These are phyloP conservation scores for Hyphantria cunea DNA, from an alignment of 1,140 invertebrate species.

Conservation along the genomic window DNA sequence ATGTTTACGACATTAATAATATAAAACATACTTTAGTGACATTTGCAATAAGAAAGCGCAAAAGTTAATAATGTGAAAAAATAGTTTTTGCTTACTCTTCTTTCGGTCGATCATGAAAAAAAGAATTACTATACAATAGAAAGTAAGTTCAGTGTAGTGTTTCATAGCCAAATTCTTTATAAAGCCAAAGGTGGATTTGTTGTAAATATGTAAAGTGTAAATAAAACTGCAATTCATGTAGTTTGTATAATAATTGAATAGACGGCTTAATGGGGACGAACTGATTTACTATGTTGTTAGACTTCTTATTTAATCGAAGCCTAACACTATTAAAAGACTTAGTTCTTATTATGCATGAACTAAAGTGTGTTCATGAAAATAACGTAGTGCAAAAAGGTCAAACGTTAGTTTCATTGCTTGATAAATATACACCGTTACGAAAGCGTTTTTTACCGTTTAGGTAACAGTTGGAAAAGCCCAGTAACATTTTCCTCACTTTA, in stretches of 20 bases:
- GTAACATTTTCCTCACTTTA: too few relatives aligned
- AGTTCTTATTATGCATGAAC: neutral
- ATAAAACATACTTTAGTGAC: too few relatives aligned
- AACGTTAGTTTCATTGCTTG: neutral
- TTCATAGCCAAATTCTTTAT: slow-evolving; percentile 15
- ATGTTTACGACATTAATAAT: too few relatives aligned
- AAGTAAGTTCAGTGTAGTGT: neutral
- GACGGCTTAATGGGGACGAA: neutral
- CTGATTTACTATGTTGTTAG: neutral
- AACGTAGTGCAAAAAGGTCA: neutral
- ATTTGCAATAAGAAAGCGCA: too few relatives aligned
- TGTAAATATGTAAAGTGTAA: slow-evolving; percentile 28
- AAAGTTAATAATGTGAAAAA: neutral
- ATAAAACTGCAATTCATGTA: neutral
- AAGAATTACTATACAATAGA: too few relatives aligned
- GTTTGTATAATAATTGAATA: neutral
- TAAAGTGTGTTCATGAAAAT: neutral
- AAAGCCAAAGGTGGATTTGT: slow-evolving; percentile 15
- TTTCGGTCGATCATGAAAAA: too few relatives aligned
- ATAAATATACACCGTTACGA: neutral
- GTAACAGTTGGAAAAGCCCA: neutral
- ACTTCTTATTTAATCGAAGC: neutral
- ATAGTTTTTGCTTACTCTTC: too few relatives aligned
- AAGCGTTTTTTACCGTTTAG: neutral
- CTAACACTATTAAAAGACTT: neutral